These are phyloP conservation scores for Pagetopsis macropterus DNA, from an alignment of 2,797 vertebrate genomes.

Conservation along the genomic window DNA sequence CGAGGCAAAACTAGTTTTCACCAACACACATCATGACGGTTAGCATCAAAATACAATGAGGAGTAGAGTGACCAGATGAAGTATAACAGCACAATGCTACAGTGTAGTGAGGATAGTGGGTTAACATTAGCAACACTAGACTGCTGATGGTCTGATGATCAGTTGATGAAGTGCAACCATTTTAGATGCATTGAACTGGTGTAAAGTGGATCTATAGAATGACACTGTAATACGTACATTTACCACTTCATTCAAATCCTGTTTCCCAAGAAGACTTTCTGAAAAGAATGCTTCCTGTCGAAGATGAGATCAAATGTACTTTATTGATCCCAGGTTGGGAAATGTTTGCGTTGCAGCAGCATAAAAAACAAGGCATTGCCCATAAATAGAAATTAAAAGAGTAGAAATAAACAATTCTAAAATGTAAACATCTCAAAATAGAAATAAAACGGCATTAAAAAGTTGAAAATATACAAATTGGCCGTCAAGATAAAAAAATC, in stretches of 20 bases:
- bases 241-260: background rate
- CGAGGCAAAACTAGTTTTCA: constrained; percentile 61
- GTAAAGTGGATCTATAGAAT: background rate
- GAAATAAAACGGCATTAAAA: too few relatives aligned
- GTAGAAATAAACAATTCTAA: too few relatives aligned
- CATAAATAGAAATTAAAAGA: too few relatives aligned
- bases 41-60: constrained; percentile 33
- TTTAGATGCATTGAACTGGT: background rate
- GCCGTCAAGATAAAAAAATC: too few relatives aligned
- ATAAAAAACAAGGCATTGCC: too few relatives aligned
- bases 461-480: too few relatives aligned
- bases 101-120: background rate
- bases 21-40: constrained; percentile 43
- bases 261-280: too few relatives aligned
- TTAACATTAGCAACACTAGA: background rate
- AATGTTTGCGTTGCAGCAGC: too few relatives aligned
- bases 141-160: background rate
- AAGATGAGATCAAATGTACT: background rate
- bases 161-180: background rate
- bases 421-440: too few relatives aligned
- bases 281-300: background rate
- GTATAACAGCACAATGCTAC: background rate
- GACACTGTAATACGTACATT: background rate
- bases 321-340: too few relatives aligned
- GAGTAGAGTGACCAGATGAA: constrained; percentile 7